Evolutionary conservation across 1,140 invertebrate species (phyloP).

Genomic region (Agrypnia vestita): DNA sequence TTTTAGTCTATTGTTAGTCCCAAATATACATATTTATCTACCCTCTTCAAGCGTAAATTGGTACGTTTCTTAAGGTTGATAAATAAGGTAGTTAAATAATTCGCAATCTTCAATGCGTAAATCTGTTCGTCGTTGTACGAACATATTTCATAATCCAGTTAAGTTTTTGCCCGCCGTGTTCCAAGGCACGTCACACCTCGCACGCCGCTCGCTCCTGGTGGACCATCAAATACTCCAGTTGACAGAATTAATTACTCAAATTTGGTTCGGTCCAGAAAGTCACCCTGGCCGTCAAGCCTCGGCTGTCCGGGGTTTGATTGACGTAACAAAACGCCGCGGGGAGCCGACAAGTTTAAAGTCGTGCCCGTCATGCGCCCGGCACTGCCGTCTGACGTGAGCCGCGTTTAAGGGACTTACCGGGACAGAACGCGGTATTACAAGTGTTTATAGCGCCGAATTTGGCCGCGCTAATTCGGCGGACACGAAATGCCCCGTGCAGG

Average conservation of each 20-base stretch:
- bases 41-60: too few species aligned
- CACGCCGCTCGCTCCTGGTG: slow-evolving; percentile 10
- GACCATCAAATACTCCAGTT: slow-evolving; percentile 45
- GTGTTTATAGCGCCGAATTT: slow-evolving; percentile 35
- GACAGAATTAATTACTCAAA: slow-evolving; percentile 51
- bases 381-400: slow-evolving; percentile 23
- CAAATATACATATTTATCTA: too few species aligned
- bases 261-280: slow-evolving; percentile 33
- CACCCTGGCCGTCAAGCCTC: slow-evolving; percentile 8
- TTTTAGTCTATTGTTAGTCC: too few species aligned
- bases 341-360: slow-evolving; percentile 1
- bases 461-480: neutral
- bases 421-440: slow-evolving; percentile 29
- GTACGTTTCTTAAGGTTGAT: too few species aligned
- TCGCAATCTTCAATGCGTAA: too few species aligned
- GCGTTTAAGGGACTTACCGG: slow-evolving; percentile 27
- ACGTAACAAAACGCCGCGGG: slow-evolving; percentile 48
- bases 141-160: slow-evolving; percentile 4
- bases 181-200: neutral
- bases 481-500: slow-evolving; percentile 19
- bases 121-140: neutral
- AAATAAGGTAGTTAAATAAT: too few species aligned
- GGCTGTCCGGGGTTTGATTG: slow-evolving; percentile 31
- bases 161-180: neutral
- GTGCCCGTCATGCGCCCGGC: slow-evolving; percentile 13